These are phyloP conservation scores for Podarcis muralis DNA, from an alignment of 2,113 vertebrate genomes.

Conservation along the genomic window DNA sequence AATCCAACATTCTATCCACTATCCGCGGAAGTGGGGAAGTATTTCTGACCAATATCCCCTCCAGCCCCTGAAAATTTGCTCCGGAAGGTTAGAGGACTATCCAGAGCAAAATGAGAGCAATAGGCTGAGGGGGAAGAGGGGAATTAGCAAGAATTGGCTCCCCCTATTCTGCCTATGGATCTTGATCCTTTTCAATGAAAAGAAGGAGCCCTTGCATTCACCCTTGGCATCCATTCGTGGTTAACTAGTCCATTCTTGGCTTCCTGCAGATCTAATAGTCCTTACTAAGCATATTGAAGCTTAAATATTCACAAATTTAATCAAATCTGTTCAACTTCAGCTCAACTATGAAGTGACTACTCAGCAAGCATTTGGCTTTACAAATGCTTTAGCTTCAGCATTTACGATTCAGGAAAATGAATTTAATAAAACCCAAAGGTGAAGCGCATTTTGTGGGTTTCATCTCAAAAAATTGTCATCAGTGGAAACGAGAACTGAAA, in stretches of 20 bases:
- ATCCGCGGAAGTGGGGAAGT: neutral
- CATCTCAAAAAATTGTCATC: neutral
- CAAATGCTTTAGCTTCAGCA: neutral
- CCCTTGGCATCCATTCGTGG: neutral
- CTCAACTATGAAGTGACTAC: neutral
- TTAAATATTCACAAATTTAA: neutral
- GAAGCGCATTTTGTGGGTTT: neutral
- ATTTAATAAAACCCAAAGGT: neutral
- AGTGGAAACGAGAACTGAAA: fast-evolving
- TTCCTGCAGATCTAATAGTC: neutral
- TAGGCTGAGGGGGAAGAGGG: neutral
- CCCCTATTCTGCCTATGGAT: neutral
- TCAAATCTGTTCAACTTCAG: neutral
- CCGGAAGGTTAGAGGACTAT: neutral
- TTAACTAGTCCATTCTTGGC: neutral
- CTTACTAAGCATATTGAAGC: neutral
- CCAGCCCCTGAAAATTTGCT: neutral
- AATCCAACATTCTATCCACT: neutral
- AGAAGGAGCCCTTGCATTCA: neutral
- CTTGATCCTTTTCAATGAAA: neutral
- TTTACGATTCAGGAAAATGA: neutral
- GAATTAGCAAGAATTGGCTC: neutral
- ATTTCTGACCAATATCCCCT: neutral
- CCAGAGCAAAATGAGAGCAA: neutral
- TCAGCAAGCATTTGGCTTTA: conserved; percentile 10